Evolutionary conservation across 2,113 vertebrate genomes (phyloP), one percentile per base, ranked within the genome.

Genomic region (Fulica atra): DNA sequence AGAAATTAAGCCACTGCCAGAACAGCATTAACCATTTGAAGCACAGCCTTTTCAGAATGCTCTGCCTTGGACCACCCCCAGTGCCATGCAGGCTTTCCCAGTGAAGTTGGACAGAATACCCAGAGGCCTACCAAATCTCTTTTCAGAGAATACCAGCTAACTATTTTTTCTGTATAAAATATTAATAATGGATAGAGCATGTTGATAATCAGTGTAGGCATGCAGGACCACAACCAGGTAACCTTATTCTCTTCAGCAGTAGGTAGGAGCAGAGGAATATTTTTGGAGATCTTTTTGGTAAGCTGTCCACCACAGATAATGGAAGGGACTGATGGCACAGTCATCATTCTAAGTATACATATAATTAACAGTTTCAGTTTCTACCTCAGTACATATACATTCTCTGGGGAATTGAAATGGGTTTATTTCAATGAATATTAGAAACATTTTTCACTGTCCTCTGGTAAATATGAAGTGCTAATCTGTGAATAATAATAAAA

Each of bases 1-100:
- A 68, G 33, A 72, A 95, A 96, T 95, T 81, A 95, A 86, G 57
- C 84, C 74, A 87, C 76, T 90, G 70, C 88, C 71, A 46, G 81
- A 77, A 69, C 25, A 72, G 40, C 48, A 57, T 82, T 93, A 89
- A 89, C 57, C 21, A 33, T 53, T 56, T 72, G 24, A 72, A 66
- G 19, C 29, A 23, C 8, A n/a, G 33, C 48, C 64, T 69, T 91
- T 46, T 82, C 53, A 31, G n/a, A 85, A 6, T 56, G 24, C 79
- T 48, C 66, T 38, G 20, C 44, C 36, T 46, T 88, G 44, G 23
- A 72, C 5, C 33, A 80, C 71, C 86, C 35, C 33, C 79, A 61
- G 65, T 86, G 53, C 26, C 36, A 29, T 9, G 48, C 4, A 24
- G 8, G 2, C 23, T 56, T 90, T 23, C 87, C 31, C 36, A 4